Evolutionary conservation across 2,113 vertebrate species (phyloP).

Genomic region (Dipodomys stephensi): DNA sequence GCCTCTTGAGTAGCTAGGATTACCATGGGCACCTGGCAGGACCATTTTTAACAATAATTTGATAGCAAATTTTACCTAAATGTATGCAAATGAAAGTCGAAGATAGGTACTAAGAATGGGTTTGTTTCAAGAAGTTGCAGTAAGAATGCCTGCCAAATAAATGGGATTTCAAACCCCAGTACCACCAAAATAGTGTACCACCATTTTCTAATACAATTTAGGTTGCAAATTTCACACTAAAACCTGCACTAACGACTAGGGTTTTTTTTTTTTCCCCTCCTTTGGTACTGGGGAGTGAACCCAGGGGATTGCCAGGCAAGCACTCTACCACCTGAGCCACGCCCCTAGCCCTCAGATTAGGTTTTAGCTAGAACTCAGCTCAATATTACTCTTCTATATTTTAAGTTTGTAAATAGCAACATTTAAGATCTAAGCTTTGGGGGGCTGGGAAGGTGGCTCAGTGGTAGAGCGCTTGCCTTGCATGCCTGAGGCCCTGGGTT

Average conservation of each 20-base stretch:
- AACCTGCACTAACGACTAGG: neutral
- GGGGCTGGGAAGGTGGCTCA: too few species aligned
- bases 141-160: too few species aligned
- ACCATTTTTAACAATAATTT: conserved; percentile 46
- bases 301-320: too few species aligned
- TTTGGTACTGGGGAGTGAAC: too few species aligned
- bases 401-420: conserved; percentile 32
- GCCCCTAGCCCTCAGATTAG: neutral
- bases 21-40: too few species aligned
- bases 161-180: neutral
- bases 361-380: conserved; percentile 29
- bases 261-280: too few species aligned
- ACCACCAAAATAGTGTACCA: neutral
- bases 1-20: too few species aligned
- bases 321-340: too few species aligned
- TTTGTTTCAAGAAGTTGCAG: conserved; percentile 42
- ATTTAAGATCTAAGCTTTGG: conserved; percentile 50
- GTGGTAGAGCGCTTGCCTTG: too few species aligned
- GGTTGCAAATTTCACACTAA: conserved; percentile 25
- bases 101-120: neutral
- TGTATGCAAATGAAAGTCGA: conserved; percentile 25
- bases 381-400: conserved; percentile 6
- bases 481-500: too few species aligned
- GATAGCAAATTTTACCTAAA: conserved; percentile 32
- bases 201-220: conserved; percentile 49